phyloP scores from a whole-genome alignment of 2,797 vertebrate genomes.

The Rhynchonycteris naso region DNA sequence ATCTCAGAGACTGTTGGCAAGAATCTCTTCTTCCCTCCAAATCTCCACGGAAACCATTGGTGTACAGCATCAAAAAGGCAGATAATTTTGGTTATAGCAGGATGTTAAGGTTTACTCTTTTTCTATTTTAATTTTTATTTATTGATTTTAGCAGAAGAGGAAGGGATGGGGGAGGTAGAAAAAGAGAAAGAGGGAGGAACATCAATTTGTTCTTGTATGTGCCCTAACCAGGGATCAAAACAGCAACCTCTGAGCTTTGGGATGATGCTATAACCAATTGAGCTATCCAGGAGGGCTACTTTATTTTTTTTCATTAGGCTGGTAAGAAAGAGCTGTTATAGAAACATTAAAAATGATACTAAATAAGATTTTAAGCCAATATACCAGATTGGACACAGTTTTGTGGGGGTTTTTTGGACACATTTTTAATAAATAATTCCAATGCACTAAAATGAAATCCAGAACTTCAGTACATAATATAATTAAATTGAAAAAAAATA shows the following conservation, averaged over 20 bases:
- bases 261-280: too few species aligned
- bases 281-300: too few species aligned
- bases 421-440: conserved; percentile 30
- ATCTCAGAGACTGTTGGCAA: neutral
- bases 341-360: conserved; percentile 19
- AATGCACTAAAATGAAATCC: neutral
- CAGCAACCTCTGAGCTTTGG: too few species aligned
- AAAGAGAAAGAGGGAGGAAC: too few species aligned
- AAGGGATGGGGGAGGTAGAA: too few species aligned
- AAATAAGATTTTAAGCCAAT: neutral
- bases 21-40: neutral
- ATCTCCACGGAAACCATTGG: neutral
- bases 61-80: neutral
- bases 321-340: neutral
- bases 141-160: too few species aligned
- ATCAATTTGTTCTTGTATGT: too few species aligned
- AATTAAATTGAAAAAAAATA: conserved; percentile 29
- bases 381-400: neutral
- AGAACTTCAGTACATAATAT: conserved; percentile 21
- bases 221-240: too few species aligned
- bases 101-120: neutral
- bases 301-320: neutral
- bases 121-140: neutral
- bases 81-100: neutral
- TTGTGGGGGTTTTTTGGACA: neutral